Percentiles rank a stretch among this genome's conserved stretches.
These are phyloP conservation scores for Hippocampus kuda DNA, from an alignment of 2,797 vertebrate species.

Conservation along the genomic window DNA sequence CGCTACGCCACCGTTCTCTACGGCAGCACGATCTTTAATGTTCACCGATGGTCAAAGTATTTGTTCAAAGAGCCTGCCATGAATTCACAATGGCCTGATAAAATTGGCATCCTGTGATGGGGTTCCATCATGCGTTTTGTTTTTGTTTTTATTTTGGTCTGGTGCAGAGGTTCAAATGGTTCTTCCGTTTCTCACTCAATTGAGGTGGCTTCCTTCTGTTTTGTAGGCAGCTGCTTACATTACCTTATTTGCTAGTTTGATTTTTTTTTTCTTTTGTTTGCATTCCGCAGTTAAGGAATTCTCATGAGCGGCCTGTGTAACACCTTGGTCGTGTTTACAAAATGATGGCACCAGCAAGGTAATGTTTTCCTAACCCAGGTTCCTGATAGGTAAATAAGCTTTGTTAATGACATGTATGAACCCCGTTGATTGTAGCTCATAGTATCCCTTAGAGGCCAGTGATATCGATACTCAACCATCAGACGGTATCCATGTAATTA, in stretches of 20 bases:
- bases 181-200: constrained; percentile 60
- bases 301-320: constrained; percentile 63
- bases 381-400: constrained; percentile 67
- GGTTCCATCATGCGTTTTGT: constrained; percentile 55
- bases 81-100: constrained; percentile 29
- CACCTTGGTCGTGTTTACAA: constrained; percentile 67
- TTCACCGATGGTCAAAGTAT: constrained; percentile 52
- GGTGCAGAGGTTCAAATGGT: constrained; percentile 64
- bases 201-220: constrained; percentile 76
- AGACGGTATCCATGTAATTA: constrained; percentile 62
- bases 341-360: constrained; percentile 63
- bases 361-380: constrained; percentile 61
- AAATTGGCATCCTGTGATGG: constrained; percentile 42
- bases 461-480: constrained; percentile 57
- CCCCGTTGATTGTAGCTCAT: constrained; percentile 64
- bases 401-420: constrained; percentile 59
- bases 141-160: constrained; percentile 54
- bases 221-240: constrained; percentile 76
- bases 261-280: constrained; percentile 57
- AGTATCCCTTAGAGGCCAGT: constrained; percentile 69
- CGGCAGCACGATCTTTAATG: constrained; percentile 52
- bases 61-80: constrained; percentile 35
- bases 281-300: constrained; percentile 77
- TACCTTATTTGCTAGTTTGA: constrained; percentile 51
- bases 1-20: constrained; percentile 43